Evolutionary conservation across 1,140 invertebrate genomes (phyloP).

Genomic region (Macrobrachium nipponense): DNA sequence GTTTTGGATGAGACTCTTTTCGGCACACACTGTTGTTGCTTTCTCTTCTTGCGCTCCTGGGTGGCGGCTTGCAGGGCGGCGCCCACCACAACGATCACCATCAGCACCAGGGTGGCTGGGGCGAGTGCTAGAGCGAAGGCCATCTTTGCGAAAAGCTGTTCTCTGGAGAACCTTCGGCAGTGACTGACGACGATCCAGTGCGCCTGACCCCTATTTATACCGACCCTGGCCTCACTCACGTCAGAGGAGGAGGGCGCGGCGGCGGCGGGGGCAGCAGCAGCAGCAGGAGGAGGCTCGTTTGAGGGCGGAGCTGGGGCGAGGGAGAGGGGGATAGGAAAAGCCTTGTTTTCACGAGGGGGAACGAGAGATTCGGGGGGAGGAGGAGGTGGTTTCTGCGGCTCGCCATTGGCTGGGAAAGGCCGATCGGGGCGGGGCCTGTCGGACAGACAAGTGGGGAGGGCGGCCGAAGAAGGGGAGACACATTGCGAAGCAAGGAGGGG

Average conservation of each 20-base stretch:
- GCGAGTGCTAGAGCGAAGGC: conserved; percentile 42
- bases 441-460: background rate
- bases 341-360: background rate
- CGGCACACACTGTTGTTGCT: conserved; percentile 27
- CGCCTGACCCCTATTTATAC: conserved; percentile 49
- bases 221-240: background rate
- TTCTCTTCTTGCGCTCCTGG: conserved; percentile 36
- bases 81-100: conserved; percentile 41
- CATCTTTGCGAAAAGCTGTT: conserved; percentile 47
- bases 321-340: too few relatives aligned
- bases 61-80: conserved; percentile 34
- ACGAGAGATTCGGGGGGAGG: background rate
- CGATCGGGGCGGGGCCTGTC: conserved; percentile 14
- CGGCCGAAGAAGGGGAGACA: conserved; percentile 8
- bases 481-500: conserved; percentile 20
- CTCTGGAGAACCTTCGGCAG: conserved; percentile 37
- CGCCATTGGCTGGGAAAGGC: conserved; percentile 19
- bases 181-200: conserved; percentile 33
- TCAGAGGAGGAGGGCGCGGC: too few relatives aligned
- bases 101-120: conserved; percentile 40
- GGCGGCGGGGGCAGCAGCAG: too few relatives aligned
- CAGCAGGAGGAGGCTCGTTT: too few relatives aligned
- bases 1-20: conserved; percentile 2
- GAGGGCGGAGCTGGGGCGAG: too few relatives aligned
- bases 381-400: background rate